Evolutionary conservation across 2,888 invertebrate genomes (phyloP).

Genomic region (Caenorhabditis sp.): DNA sequence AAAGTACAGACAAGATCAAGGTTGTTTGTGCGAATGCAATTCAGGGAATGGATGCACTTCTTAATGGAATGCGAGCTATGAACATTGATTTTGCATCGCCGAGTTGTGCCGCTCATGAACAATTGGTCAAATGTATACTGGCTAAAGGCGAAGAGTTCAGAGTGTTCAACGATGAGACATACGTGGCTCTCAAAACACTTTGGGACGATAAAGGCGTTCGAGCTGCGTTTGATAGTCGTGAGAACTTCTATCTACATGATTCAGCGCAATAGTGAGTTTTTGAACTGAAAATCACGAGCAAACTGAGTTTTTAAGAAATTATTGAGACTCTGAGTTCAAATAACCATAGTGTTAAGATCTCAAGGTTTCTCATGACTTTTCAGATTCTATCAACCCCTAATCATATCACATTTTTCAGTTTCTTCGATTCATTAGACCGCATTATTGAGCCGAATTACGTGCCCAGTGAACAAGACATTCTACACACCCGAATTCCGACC

Average conservation of each 20-base stretch:
- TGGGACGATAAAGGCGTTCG: conserved; percentile 96
- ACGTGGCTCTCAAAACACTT: conserved; percentile 50
- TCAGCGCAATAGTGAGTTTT: conserved; percentile 96
- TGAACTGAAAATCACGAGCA: not conserved
- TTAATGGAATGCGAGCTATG: conserved; percentile 54
- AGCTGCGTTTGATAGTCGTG: conserved; percentile 97
- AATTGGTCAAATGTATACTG: conserved; percentile 24
- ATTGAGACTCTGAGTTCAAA: too few species aligned
- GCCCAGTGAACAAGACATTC: conserved; percentile 63
- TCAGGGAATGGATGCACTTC: conserved; percentile 82
- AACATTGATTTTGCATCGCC: conserved; percentile 39
- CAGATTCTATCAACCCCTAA: too few species aligned
- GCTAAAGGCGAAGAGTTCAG: conserved; percentile 33
- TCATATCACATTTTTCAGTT: conserved; percentile 38
- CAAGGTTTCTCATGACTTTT: too few species aligned
- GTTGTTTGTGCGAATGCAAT: conserved; percentile 99
- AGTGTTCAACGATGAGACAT: conserved; percentile 27
- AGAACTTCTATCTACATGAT: conserved; percentile 99
- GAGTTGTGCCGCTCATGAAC: conserved; percentile 24
- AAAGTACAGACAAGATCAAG: conserved; percentile 98
- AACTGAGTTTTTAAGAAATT: too few species aligned
- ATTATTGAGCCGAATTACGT: conserved; percentile 52
- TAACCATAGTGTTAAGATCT: too few species aligned
- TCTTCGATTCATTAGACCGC: conserved; percentile 60
- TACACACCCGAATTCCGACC: conserved; percentile 63